Evolutionary conservation across 2,113 vertebrate species (phyloP).

Genomic region (Takifugu bimaculatus): DNA sequence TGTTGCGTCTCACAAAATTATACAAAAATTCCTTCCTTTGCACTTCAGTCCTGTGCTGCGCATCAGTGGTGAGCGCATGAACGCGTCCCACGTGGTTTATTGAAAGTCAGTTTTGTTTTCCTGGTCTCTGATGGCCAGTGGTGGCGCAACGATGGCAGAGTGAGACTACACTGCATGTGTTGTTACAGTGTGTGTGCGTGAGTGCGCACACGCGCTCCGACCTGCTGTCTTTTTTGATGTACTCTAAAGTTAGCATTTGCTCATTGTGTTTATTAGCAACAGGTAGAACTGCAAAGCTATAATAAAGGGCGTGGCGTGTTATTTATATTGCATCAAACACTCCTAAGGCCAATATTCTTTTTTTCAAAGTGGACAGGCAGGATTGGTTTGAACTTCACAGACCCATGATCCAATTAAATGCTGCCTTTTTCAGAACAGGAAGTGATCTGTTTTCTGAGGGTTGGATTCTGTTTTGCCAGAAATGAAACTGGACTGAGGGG

Average conservation of each 20-base stretch:
- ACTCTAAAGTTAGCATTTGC: no score
- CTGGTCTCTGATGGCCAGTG: constrained; percentile 27
- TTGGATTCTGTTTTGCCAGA: background rate
- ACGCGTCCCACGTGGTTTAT: constrained; percentile 8
- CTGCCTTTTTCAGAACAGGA: background rate
- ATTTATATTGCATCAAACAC: no score
- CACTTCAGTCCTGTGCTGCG: background rate
- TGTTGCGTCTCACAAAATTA: no score
- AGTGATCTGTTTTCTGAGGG: background rate
- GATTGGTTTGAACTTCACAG: no score
- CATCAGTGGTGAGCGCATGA: background rate
- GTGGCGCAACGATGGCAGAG: constrained; percentile 47
- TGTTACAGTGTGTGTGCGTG: background rate
- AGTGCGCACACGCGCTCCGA: no score
- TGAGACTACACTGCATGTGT: constrained; percentile 19
- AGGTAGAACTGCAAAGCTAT: no score
- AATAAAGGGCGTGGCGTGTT: no score
- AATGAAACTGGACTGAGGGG: background rate
- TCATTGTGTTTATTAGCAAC: no score
- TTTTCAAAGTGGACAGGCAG: no score
- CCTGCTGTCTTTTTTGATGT: no score
- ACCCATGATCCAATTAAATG: background rate
- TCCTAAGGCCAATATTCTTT: no score
- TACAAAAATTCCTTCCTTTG: no score
- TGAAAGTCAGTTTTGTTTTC: constrained; percentile 38